phyloP scores from a whole-genome alignment of 2,797 vertebrate species.

The Artibeus lituratus region DNA sequence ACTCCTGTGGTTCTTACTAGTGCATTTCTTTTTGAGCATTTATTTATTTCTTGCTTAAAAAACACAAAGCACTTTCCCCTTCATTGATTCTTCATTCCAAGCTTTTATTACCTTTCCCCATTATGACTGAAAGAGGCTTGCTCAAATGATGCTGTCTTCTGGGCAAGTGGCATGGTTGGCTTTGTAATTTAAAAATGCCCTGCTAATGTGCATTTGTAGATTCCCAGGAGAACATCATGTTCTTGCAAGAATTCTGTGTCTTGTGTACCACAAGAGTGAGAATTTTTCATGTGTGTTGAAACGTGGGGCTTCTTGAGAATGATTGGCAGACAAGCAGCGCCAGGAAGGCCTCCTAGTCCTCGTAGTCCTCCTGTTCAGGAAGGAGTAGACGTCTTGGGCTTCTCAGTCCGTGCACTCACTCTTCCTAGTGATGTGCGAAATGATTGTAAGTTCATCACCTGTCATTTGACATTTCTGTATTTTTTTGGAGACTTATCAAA shows the following conservation, averaged over 20 bases:
- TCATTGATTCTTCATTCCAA: background rate
- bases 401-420: background rate
- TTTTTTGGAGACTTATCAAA: background rate
- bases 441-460: slow-evolving; percentile 1
- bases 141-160: background rate
- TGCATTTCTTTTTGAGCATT: slow-evolving; percentile 12
- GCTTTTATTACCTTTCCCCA: background rate
- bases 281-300: background rate
- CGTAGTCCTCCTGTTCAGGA: background rate
- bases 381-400: background rate
- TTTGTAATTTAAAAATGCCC: slow-evolving; percentile 5
- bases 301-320: background rate
- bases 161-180: background rate
- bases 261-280: background rate
- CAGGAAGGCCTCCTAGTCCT: background rate
- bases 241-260: background rate
- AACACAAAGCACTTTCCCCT: background rate
- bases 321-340: background rate
- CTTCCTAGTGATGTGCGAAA: background rate
- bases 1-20: background rate
- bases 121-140: background rate
- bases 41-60: background rate
- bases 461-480: background rate
- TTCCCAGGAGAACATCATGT: background rate
- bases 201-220: background rate